phyloP scores from a whole-genome alignment of 2,797 vertebrate genomes.

The Pseudochaenichthys georgianus region DNA sequence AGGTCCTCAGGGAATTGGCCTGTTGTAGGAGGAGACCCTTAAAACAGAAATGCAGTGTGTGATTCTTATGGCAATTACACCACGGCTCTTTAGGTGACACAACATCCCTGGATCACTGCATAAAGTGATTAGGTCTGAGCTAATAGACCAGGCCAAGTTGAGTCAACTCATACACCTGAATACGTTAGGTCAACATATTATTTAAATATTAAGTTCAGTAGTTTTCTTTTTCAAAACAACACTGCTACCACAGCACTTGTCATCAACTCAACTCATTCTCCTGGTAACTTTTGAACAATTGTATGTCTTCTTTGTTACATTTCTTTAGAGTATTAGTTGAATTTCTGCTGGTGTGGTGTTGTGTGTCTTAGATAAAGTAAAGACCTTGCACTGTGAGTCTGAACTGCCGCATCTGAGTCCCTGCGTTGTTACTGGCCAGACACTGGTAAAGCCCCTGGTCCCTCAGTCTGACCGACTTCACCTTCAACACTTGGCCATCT shows the following conservation, averaged over 20 bases:
- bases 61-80: constrained; percentile 12
- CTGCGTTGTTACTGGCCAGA: constrained; percentile 89
- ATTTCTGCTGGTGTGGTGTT: background rate
- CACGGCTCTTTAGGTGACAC: constrained; percentile 4
- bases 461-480: constrained; percentile 82
- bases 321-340: background rate
- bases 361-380: constrained; percentile 31
- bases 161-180: background rate
- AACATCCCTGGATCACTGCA: constrained; percentile 1
- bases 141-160: constrained; percentile 4
- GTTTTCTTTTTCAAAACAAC: constrained; percentile 5
- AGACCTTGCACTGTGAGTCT: constrained; percentile 85
- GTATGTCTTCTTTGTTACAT: background rate
- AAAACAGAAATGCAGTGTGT: constrained; percentile 27
- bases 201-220: constrained; percentile 16
- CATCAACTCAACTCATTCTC: background rate
- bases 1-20: constrained; percentile 12
- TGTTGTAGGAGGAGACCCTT: constrained; percentile 24
- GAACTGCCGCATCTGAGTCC: constrained; percentile 89
- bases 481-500: constrained; percentile 84
- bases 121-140: constrained; percentile 17
- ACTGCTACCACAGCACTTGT: background rate
- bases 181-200: background rate
- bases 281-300: background rate
- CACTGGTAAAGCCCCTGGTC: constrained; percentile 91